Conservation (phyloP, 2,888 invertebrate genomes). For the Nomada fucata region DNA sequence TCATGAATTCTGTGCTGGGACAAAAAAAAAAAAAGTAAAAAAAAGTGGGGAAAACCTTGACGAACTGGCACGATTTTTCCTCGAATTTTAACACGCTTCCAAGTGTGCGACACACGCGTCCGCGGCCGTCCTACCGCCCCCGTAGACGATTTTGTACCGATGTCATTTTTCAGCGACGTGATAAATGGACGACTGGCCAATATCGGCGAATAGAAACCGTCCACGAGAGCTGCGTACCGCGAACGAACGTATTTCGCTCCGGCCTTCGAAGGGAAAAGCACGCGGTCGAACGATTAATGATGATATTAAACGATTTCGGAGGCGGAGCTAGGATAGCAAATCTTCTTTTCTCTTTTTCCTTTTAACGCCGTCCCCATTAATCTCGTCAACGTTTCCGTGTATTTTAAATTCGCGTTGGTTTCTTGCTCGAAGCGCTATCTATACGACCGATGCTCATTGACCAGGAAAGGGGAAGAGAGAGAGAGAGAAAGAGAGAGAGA, state of each 20-base stretch:
- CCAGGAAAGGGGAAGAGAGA: not conserved
- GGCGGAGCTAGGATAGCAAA: not conserved
- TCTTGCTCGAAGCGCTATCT: not conserved
- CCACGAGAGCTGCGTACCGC: not conserved
- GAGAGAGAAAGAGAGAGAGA: not conserved
- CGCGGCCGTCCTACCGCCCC: too few species aligned
- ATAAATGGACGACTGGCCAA: not conserved
- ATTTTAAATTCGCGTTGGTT: not conserved
- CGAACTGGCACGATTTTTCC: constrained; percentile 9
- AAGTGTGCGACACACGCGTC: not conserved
- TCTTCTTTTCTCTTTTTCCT: not conserved
- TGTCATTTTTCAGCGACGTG: constrained; percentile 1
- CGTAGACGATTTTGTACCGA: too few species aligned
- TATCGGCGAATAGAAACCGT: too few species aligned
- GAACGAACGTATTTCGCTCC: not conserved
- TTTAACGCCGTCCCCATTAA: not conserved
- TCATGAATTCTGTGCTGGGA: not conserved
- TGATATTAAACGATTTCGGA: not conserved
- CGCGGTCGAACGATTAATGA: not conserved
- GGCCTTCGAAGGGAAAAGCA: not conserved
- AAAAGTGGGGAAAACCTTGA: not conserved
- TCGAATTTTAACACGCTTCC: not conserved
- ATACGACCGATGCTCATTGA: not conserved
- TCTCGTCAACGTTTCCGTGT: not conserved
- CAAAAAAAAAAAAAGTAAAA: too few species aligned